Evolutionary conservation across 2,797 vertebrate species (phyloP).

Genomic region (Semaprochilodus insignis): DNA sequence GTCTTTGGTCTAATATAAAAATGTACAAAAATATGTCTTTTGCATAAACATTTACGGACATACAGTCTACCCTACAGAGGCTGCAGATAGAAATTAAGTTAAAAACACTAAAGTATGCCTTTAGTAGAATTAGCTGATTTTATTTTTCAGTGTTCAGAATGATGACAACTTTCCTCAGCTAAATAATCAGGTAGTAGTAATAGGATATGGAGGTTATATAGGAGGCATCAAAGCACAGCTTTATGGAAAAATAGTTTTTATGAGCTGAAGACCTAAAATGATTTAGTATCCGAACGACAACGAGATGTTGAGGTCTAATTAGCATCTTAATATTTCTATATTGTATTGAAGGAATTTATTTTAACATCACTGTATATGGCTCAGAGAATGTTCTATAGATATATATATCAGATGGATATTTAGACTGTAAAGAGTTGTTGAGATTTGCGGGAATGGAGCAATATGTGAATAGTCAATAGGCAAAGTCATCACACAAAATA

Average conservation of each 20-base stretch:
- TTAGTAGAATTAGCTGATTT: background rate
- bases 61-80: too few species aligned
- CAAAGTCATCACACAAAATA: background rate
- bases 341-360: conserved; percentile 5
- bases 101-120: background rate
- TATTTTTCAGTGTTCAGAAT: conserved; percentile 2
- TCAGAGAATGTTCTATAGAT: conserved; percentile 8
- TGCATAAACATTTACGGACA: too few species aligned
- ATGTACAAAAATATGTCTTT: too few species aligned
- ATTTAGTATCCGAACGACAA: background rate
- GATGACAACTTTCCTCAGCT: background rate
- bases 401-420: conserved; percentile 24
- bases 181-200: conserved; percentile 1
- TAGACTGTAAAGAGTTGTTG: background rate
- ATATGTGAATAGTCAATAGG: background rate
- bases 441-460: conserved; percentile 11
- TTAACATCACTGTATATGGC: conserved; percentile 3
- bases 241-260: background rate
- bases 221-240: conserved; percentile 2
- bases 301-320: background rate
- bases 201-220: background rate
- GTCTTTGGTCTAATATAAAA: too few species aligned
- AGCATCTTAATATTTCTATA: background rate
- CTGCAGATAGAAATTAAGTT: background rate
- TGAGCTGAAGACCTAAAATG: background rate